These are phyloP conservation scores for Scortum barcoo DNA, from an alignment of 2,113 vertebrate genomes.

Conservation along the genomic window DNA sequence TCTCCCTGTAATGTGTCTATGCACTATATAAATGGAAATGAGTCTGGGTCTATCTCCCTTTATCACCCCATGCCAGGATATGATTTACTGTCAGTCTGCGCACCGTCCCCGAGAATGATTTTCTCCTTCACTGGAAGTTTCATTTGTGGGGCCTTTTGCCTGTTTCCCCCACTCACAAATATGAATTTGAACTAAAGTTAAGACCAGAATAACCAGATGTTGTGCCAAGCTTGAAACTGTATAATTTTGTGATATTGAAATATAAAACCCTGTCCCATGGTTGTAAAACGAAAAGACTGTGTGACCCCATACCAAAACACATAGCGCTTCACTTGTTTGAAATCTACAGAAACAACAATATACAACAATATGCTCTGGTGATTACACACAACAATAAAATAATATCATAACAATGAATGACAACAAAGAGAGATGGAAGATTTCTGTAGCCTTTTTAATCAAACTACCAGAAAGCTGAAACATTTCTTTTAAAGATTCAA, in stretches of 20 bases:
- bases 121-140: slow-evolving; percentile 61
- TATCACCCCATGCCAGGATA: slow-evolving; percentile 65
- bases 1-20: slow-evolving; percentile 72
- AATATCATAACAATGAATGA: background rate
- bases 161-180: slow-evolving; percentile 44
- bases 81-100: slow-evolving; percentile 74
- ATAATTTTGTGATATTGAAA: slow-evolving; percentile 1
- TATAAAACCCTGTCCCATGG: background rate
- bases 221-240: background rate
- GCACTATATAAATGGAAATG: slow-evolving; percentile 83
- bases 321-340: background rate
- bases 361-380: background rate
- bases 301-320: background rate
- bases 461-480: background rate
- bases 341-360: background rate
- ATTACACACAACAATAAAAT: background rate
- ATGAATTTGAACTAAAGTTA: slow-evolving; percentile 22
- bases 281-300: background rate
- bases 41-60: slow-evolving; percentile 71
- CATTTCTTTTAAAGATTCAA: slow-evolving; percentile 15
- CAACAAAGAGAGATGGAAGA: background rate
- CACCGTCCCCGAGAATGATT: slow-evolving; percentile 48
- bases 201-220: slow-evolving; percentile 22
- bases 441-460: background rate
- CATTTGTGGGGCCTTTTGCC: slow-evolving; percentile 40